phyloP scores from a whole-genome alignment of 2,888 invertebrate species.

The Caenorhabditis sp. region DNA sequence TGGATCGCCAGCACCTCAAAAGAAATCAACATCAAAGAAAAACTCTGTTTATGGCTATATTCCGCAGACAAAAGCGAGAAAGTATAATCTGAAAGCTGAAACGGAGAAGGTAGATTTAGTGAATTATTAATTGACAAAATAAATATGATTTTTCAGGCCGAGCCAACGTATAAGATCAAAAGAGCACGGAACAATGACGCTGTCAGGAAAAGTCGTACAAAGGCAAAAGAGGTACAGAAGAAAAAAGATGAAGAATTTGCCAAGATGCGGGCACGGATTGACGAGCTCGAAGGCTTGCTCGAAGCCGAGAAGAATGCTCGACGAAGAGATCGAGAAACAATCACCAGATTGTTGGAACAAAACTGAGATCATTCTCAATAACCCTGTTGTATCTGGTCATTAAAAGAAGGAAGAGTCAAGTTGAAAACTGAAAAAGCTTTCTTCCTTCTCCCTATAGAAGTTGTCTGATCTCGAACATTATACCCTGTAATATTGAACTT shows the following conservation, averaged over 20 bases:
- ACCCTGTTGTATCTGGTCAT: too few species aligned
- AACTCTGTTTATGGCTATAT: not conserved
- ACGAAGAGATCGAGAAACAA: not conserved
- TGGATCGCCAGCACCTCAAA: not conserved
- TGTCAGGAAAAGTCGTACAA: constrained; percentile 43
- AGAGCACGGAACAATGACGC: constrained; percentile 49
- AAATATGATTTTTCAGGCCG: not conserved
- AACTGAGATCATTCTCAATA: not conserved
- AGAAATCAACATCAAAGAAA: not conserved
- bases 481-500: too few species aligned
- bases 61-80: constrained; percentile 34
- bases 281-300: not conserved
- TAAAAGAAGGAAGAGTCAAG: too few species aligned
- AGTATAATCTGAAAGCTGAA: constrained; percentile 36
- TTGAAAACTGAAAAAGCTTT: too few species aligned
- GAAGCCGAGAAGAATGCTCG: constrained; percentile 3
- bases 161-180: constrained; percentile 41
- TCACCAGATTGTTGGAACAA: not conserved
- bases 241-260: constrained; percentile 17
- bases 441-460: too few species aligned
- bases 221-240: constrained; percentile 33
- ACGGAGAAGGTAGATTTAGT: constrained; percentile 26
- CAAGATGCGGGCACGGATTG: not conserved
- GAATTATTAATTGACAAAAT: not conserved
- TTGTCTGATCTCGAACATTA: too few species aligned